These are phyloP conservation scores for Limulus polyphemus DNA, from an alignment of 2,888 invertebrate genomes.

Conservation along the genomic window DNA sequence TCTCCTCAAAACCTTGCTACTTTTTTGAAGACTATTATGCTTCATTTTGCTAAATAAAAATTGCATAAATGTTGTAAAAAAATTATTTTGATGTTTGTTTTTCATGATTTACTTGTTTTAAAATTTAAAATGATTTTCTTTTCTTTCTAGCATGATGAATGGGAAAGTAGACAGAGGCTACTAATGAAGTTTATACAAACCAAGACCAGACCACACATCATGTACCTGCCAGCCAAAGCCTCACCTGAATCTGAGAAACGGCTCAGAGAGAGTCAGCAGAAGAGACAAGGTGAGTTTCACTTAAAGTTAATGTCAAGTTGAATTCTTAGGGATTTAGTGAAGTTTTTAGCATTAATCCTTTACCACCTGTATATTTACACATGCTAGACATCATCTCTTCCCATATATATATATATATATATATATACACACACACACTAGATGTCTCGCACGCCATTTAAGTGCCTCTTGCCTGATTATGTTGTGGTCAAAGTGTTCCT, in stretches of 20 bases:
- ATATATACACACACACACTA: too few relatives aligned
- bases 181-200: constrained; percentile 74
- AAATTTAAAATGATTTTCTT: constrained; percentile 1
- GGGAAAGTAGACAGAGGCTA: constrained; percentile 66
- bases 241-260: constrained; percentile 54
- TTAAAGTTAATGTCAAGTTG: not conserved
- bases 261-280: constrained; percentile 49
- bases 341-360: too few relatives aligned
- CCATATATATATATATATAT: too few relatives aligned
- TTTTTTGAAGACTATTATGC: not conserved
- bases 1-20: not conserved
- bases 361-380: too few relatives aligned
- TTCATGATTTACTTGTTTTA: constrained; percentile 1
- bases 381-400: too few relatives aligned
- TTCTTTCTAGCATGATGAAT: constrained; percentile 50
- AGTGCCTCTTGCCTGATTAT: too few relatives aligned
- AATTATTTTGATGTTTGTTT: not conserved
- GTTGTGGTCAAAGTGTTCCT: too few relatives aligned
- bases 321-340: too few relatives aligned
- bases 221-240: constrained; percentile 71
- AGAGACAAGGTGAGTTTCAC: constrained; percentile 48
- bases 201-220: constrained; percentile 69
- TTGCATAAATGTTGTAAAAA: too few relatives aligned
- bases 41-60: too few relatives aligned
- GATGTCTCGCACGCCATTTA: too few relatives aligned